Conservation (phyloP, 1,140 invertebrate genomes). For the Charaxes varanes region DNA sequence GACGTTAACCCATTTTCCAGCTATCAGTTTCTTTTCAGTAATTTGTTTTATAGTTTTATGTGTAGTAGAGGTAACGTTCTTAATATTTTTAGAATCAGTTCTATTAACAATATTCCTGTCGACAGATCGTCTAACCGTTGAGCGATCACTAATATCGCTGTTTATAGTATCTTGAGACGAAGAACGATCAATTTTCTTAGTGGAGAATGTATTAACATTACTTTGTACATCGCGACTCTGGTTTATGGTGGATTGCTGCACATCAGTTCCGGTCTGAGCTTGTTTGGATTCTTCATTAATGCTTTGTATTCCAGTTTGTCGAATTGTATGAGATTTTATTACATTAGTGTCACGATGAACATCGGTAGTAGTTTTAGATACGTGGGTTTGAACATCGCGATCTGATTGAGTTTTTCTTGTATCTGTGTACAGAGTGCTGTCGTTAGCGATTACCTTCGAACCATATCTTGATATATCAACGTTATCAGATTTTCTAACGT, state of each 20-base stretch:
- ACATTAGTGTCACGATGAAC: slow-evolving; percentile 13
- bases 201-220: slow-evolving; percentile 16
- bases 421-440: slow-evolving; percentile 2
- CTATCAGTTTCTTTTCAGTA: slow-evolving; percentile 62
- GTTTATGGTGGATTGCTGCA: slow-evolving; percentile 23
- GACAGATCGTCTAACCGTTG: slow-evolving; percentile 26
- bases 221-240: slow-evolving; percentile 9
- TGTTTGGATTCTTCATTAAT: slow-evolving; percentile 32
- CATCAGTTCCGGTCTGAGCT: slow-evolving; percentile 28
- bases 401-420: slow-evolving; percentile 5
- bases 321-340: slow-evolving; percentile 23
- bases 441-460: slow-evolving; percentile 2
- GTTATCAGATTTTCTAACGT: too few species aligned
- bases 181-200: slow-evolving; percentile 3
- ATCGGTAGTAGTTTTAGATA: slow-evolving; percentile 11
- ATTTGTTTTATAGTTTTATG: slow-evolving; percentile 62
- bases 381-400: slow-evolving; percentile 10
- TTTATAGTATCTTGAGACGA: slow-evolving; percentile 26
- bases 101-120: slow-evolving; percentile 36
- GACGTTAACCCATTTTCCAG: slow-evolving; percentile 58
- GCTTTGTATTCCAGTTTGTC: slow-evolving; percentile 18
- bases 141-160: slow-evolving; percentile 15
- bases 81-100: slow-evolving; percentile 38
- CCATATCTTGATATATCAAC: slow-evolving; percentile 3
- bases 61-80: slow-evolving; percentile 37